A percentile compares a stretch with the other conserved stretches of the same genome.
Conservation (phyloP, 2,888 invertebrate species). For the Sphaerophoria rueppellii region DNA sequence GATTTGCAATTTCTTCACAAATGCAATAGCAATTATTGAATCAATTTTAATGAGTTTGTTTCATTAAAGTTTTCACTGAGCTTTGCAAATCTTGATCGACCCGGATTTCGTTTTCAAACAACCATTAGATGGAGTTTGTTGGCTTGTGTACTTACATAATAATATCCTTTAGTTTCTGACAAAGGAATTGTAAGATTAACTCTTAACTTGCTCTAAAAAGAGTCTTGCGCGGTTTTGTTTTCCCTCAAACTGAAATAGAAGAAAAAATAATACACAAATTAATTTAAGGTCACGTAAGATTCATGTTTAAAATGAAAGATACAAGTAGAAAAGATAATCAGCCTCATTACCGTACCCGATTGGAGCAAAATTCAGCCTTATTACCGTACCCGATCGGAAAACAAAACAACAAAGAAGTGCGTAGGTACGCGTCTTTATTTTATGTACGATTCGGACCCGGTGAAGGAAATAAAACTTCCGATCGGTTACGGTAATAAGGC, state of each 20-base stretch:
- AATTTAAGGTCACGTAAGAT: too few species aligned
- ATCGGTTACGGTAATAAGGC: too few species aligned
- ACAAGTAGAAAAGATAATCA: too few species aligned
- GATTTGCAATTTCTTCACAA: conserved; percentile 55
- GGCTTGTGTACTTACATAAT: conserved; percentile 60
- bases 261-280: conserved; percentile 2
- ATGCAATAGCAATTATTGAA: neutral
- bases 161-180: conserved; percentile 59
- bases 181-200: conserved; percentile 71
- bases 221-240: conserved; percentile 59
- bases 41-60: neutral
- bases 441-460: too few species aligned
- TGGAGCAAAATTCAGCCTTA: too few species aligned
- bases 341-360: too few species aligned
- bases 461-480: too few species aligned
- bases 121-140: neutral
- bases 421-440: too few species aligned
- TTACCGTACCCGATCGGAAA: too few species aligned
- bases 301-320: too few species aligned
- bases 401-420: too few species aligned
- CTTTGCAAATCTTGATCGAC: conserved; percentile 38
- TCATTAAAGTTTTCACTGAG: neutral
- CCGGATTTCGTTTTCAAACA: neutral
- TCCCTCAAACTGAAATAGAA: conserved; percentile 64
- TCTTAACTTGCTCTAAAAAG: conserved; percentile 72